Base-by-base conservation (phyloP, 2,888 invertebrate genomes). In the Congeria kusceri region DNA sequence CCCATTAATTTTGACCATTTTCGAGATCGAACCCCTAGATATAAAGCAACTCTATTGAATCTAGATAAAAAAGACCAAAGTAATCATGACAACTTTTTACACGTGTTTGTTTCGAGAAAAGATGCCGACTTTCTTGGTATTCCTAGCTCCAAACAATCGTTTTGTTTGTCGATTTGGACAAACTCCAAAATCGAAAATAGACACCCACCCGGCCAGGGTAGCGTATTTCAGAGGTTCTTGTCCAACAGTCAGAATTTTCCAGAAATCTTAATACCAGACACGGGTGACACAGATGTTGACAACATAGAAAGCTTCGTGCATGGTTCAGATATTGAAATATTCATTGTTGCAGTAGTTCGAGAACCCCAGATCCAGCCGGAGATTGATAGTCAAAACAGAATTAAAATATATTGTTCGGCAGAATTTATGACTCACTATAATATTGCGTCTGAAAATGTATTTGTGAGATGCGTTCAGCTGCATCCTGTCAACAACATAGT, bases 401-500 rank as follows among this genome's bases (percentile, higher is more conserved):
- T 83, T 23, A 32, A n/a, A 23, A 29, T 87, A 18, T 44, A 57
- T n/a, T 87, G 88, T 59, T 85, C 86, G 23, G 58, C 67, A 7
- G 64, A 81, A 18, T 91, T 91, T 59, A 70, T 82, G 20, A 72
- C 76, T n/a, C 90, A 90, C 72, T 91, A 91, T 57, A 86, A 87
- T 47, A 65, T 90, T 27, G 62, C 57, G 5, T 27, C n/a, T 29
- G 77, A 83, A n/a, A 70, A 13, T 29, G 56, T 88, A 9, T 88
- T 80, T 75, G 80, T 90, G n/a, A 73, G 87, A 47, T 65, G 67
- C 11, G 79, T 88, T 29, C 66, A 83, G 46, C 67, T 88, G 7
- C 90, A 87, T 66, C 88, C 87, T 1, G 75, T 91, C 7, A 80
- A 80, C 44, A 89, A 85, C 76, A 83, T 90, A 39, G 86, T 90